Evolutionary conservation across 2,888 invertebrate species (phyloP).

Genomic region (Oegoconia quadripuncta): DNA sequence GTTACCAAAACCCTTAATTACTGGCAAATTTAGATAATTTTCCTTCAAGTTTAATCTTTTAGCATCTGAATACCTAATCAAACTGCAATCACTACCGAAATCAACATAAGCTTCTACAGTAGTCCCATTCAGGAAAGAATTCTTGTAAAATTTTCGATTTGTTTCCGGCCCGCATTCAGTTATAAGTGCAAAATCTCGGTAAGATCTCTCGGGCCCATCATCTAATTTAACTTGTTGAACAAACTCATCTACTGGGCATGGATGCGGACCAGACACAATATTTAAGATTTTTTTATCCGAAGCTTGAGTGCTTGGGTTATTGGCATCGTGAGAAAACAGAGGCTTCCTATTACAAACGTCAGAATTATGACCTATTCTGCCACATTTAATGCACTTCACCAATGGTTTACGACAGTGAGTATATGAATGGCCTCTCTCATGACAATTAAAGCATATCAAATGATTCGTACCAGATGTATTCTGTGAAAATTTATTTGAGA

Average conservation of each 20-base stretch:
- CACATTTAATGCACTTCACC: constrained; percentile 2
- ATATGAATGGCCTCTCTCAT: constrained; percentile 9
- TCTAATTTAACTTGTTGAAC: no score
- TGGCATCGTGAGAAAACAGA: not conserved
- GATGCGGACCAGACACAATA: no score
- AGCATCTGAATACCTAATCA: constrained; percentile 5
- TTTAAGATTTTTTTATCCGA: no score
- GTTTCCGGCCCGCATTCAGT: not conserved
- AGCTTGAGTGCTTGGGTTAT: not conserved
- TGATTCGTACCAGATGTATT: no score
- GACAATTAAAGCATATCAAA: constrained; percentile 12
- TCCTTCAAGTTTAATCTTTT: not conserved
- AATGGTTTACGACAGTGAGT: constrained; percentile 5
- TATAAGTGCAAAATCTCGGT: not conserved
- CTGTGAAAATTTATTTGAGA: constrained; percentile 4
- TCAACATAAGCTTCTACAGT: constrained; percentile 1
- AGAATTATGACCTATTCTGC: not conserved
- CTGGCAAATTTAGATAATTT: not conserved
- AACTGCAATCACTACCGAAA: constrained; percentile 6
- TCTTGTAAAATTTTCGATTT: not conserved
- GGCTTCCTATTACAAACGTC: not conserved
- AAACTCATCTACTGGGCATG: no score
- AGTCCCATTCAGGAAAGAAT: not conserved
- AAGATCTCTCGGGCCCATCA: not conserved
- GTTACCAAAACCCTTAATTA: constrained; percentile 2